These are phyloP conservation scores for Archocentrus centrarchus DNA, from an alignment of 2,113 vertebrate species.

Conservation along the genomic window DNA sequence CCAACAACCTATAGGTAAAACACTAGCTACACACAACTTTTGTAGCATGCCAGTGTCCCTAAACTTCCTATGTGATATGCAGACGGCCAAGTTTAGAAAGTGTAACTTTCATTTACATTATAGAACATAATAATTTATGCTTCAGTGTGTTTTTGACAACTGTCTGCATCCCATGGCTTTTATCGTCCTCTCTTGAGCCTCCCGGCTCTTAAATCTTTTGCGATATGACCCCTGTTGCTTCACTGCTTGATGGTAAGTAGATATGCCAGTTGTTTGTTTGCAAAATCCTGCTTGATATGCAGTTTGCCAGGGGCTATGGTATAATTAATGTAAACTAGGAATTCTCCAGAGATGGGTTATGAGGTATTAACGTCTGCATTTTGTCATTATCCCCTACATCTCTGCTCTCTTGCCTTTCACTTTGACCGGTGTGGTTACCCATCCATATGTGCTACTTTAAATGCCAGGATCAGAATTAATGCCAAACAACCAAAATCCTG, in stretches of 20 bases:
- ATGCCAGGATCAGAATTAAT: constrained; percentile 15
- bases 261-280: constrained; percentile 82
- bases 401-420: constrained; percentile 20
- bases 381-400: constrained; percentile 70
- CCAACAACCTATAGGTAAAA: constrained; percentile 13
- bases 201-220: constrained; percentile 63
- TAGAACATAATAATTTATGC: neutral
- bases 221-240: constrained; percentile 66
- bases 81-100: neutral
- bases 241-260: constrained; percentile 78
- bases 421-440: constrained; percentile 27
- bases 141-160: constrained; percentile 16
- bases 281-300: constrained; percentile 81
- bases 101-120: neutral
- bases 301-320: constrained; percentile 82
- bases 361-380: constrained; percentile 79
- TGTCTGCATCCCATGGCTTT: constrained; percentile 27
- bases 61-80: neutral
- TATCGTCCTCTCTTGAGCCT: constrained; percentile 44
- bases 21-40: neutral
- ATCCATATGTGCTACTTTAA: constrained; percentile 24
- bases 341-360: constrained; percentile 79
- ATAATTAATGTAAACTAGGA: constrained; percentile 86
- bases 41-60: neutral
- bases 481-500: neutral